Percentiles rank a stretch among this genome's conserved stretches.
Conservation (phyloP, 2,797 vertebrate genomes). For the Dromococcyx pavoninus region DNA sequence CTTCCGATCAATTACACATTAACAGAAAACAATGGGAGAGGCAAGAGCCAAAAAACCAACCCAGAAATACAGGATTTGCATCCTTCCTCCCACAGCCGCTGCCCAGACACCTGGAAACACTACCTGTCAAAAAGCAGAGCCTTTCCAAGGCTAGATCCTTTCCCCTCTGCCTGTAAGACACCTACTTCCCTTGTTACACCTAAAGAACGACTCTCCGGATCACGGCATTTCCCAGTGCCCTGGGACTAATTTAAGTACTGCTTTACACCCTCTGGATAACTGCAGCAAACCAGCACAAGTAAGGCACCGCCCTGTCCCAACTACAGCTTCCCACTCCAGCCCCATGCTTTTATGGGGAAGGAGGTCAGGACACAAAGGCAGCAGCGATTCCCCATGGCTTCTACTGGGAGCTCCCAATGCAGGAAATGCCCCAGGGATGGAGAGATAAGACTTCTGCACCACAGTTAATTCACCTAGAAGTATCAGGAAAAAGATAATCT, state of each 20-base stretch:
- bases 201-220: neutral
- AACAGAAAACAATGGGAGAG: neutral
- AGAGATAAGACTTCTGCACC: neutral
- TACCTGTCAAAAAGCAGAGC: neutral
- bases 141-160: conserved; percentile 32
- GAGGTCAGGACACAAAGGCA: neutral
- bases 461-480: neutral
- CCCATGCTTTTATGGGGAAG: neutral
- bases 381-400: neutral
- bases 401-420: neutral
- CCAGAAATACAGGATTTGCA: neutral
- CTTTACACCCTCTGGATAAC: neutral
- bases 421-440: neutral
- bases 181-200: neutral
- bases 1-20: neutral
- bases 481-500: neutral
- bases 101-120: neutral
- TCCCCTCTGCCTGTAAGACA: neutral
- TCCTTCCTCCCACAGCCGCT: neutral
- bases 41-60: neutral
- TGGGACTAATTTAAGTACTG: neutral
- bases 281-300: neutral
- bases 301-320: neutral
- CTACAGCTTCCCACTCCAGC: neutral
- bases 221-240: neutral